Evolutionary conservation across 2,113 vertebrate species (phyloP).

Genomic region (Regulus satrapa): DNA sequence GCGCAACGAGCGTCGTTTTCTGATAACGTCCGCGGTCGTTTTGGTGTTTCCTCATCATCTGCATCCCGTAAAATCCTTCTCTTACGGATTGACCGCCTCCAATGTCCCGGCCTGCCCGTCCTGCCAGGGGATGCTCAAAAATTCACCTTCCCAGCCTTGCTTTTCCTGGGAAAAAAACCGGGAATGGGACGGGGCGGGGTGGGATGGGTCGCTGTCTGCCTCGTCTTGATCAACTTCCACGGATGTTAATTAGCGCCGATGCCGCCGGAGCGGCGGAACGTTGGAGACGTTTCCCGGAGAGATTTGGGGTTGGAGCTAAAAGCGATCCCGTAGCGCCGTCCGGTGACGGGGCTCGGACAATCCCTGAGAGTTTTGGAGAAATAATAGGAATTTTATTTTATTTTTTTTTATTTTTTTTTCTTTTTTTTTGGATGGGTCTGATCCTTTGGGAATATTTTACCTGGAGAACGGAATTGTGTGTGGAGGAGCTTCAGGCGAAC

Average conservation of each 20-base stretch:
- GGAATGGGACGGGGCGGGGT: not conserved
- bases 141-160: accelerated
- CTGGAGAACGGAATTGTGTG: accelerated
- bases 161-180: not conserved
- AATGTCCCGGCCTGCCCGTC: no score
- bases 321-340: not conserved
- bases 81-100: no score
- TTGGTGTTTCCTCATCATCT: accelerated
- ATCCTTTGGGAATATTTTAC: not conserved
- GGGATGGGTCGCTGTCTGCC: not conserved
- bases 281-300: not conserved
- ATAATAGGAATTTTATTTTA: not conserved
- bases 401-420: not conserved
- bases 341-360: not conserved
- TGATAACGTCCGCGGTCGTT: accelerated
- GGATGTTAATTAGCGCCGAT: not conserved
- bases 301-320: not conserved
- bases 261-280: not conserved
- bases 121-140: no score
- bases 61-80: not conserved
- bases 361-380: not conserved
- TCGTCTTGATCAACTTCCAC: not conserved
- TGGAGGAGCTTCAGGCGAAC: accelerated
- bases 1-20: no score
- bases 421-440: no score